Evolutionary conservation across 2,888 invertebrate species (phyloP).

Genomic region (Amphiduros pacificus): DNA sequence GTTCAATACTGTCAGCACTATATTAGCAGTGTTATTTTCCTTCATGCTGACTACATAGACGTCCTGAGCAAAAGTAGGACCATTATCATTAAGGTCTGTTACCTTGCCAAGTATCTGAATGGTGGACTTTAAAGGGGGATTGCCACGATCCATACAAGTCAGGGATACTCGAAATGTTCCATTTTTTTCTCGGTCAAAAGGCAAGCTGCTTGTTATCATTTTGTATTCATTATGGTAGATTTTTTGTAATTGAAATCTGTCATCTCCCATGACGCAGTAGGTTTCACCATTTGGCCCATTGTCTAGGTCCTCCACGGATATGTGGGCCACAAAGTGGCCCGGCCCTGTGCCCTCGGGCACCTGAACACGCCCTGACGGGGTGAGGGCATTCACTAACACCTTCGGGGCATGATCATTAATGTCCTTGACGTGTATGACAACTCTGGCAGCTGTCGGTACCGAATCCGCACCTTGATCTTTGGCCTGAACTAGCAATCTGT

Average conservation of each 20-base stretch:
- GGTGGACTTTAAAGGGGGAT: constrained; percentile 12
- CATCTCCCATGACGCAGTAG: constrained; percentile 7
- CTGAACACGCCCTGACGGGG: constrained; percentile 8
- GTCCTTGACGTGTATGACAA: constrained; percentile 12
- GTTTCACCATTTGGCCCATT: constrained; percentile 7
- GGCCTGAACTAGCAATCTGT: constrained; percentile 21
- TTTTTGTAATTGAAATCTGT: neutral
- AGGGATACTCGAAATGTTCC: constrained; percentile 4
- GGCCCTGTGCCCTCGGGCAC: constrained; percentile 6
- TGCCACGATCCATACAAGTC: constrained; percentile 9
- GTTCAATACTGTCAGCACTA: neutral
- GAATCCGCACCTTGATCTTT: constrained; percentile 21
- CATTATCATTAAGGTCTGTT: constrained; percentile 9
- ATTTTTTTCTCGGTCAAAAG: constrained; percentile 16
- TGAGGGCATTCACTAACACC: constrained; percentile 10
- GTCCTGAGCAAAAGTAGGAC: constrained; percentile 5
- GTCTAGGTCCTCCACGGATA: constrained; percentile 13
- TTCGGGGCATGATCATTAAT: constrained; percentile 14
- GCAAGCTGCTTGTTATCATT: neutral
- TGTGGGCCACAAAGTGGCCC: constrained; percentile 14
- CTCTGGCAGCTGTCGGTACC: constrained; percentile 7
- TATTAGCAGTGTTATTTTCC: constrained; percentile 13
- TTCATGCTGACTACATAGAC: constrained; percentile 3
- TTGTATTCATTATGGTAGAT: constrained; percentile 10
- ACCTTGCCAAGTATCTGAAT: constrained; percentile 4